Conservation (phyloP, 1,140 invertebrate species). For the Saccostrea echinata region DNA sequence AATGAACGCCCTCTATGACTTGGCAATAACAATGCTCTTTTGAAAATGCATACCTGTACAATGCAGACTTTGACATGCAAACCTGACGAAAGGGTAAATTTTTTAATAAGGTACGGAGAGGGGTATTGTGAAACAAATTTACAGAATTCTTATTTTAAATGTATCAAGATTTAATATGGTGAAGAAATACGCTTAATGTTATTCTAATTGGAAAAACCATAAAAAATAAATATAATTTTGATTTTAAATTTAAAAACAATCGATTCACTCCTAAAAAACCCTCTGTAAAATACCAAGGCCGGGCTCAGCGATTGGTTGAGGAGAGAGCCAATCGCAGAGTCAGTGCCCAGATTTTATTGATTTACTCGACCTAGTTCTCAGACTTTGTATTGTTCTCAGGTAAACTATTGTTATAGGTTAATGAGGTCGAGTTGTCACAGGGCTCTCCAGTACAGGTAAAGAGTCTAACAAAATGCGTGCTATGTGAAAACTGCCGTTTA, state of each 20-base stretch:
- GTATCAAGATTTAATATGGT: background rate
- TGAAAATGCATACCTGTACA: constrained; percentile 25
- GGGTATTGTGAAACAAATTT: background rate
- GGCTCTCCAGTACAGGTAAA: constrained; percentile 2
- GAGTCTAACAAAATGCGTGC: background rate
- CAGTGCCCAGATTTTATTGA: constrained; percentile 33
- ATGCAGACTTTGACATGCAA: constrained; percentile 33
- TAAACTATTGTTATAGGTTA: constrained; percentile 39
- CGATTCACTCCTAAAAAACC: background rate
- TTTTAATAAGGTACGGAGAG: background rate
- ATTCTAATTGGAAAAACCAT: background rate
- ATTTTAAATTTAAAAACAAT: background rate
- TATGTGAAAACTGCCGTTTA: constrained; percentile 12
- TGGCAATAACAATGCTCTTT: constrained; percentile 18
- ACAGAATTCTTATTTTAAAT: background rate
- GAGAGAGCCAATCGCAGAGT: background rate
- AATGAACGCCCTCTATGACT: constrained; percentile 33
- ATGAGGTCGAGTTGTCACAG: constrained; percentile 26
- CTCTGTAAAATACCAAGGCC: constrained; percentile 30
- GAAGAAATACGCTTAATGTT: background rate
- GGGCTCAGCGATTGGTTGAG: background rate
- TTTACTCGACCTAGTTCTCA: constrained; percentile 33
- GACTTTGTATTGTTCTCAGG: constrained; percentile 36
- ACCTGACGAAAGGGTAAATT: background rate
- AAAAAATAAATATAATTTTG: background rate